Conservation (phyloP, 1,140 invertebrate species). For the Solenopsis fugax region DNA sequence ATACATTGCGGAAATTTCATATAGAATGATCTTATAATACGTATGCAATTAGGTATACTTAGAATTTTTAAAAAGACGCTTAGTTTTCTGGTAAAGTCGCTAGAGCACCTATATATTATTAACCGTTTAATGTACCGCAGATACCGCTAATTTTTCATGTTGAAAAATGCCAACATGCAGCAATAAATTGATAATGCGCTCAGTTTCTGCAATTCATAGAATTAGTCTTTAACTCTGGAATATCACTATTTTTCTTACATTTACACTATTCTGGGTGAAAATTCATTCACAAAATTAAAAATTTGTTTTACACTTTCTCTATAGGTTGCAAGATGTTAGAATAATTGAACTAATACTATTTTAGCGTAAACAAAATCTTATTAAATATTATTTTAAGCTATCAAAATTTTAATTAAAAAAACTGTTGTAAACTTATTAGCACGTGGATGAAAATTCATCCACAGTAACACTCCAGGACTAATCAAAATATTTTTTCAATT, state of each 20-base stretch:
- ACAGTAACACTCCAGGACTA: too few species aligned
- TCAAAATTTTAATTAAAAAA: too few species aligned
- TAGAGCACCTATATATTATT: slow-evolving; percentile 57
- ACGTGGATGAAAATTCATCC: too few species aligned
- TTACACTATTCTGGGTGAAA: too few species aligned
- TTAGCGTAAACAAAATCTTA: too few species aligned
- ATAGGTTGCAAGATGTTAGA: too few species aligned
- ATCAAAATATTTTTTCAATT: neutral
- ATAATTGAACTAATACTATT: too few species aligned
- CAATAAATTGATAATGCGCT: neutral
- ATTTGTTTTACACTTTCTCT: too few species aligned
- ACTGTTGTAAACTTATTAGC: too few species aligned
- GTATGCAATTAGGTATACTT: neutral
- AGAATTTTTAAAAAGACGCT: slow-evolving; percentile 8
- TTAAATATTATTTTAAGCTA: too few species aligned
- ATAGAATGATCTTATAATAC: slow-evolving; percentile 28
- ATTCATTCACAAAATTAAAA: too few species aligned
- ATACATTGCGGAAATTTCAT: slow-evolving; percentile 25
- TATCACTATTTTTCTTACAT: too few species aligned
- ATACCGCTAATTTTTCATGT: neutral
- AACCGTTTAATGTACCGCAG: neutral
- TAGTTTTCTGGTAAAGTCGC: neutral
- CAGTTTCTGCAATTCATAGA: neutral
- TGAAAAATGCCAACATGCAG: neutral
- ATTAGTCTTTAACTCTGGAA: neutral